Percentiles rank a stretch among this genome's conserved stretches.
phyloP scores from a whole-genome alignment of 2,113 vertebrate species.

The Phycodurus eques region DNA sequence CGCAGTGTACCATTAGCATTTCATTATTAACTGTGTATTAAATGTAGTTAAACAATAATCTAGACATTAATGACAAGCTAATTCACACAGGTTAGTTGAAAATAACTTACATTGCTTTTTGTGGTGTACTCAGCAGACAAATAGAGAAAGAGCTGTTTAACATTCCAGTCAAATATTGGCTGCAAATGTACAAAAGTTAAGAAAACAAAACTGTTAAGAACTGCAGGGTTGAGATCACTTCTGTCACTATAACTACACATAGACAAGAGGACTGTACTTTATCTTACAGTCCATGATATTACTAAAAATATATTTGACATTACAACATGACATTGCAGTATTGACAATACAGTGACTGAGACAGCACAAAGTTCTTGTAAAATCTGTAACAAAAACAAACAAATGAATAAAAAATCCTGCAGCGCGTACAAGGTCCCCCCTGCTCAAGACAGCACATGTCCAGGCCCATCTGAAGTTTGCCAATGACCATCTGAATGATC shows the following conservation, averaged over 20 bases:
- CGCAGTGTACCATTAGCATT: too few relatives aligned
- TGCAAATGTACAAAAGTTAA: slow-evolving; percentile 88
- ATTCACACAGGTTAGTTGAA: not conserved
- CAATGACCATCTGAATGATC: too few relatives aligned
- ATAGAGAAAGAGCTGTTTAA: slow-evolving; percentile 96
- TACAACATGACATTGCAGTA: not conserved
- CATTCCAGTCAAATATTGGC: slow-evolving; percentile 98
- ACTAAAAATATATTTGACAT: not conserved
- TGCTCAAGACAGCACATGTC: too few relatives aligned
- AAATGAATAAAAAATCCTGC: too few relatives aligned
- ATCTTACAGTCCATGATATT: not conserved
- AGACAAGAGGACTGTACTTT: not conserved
- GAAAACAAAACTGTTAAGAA: slow-evolving; percentile 46
- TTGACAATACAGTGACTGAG: not conserved
- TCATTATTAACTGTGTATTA: too few relatives aligned
- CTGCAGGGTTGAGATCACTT: not conserved
- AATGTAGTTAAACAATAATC: too few relatives aligned
- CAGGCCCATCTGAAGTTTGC: too few relatives aligned
- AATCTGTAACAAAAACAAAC: too few relatives aligned
- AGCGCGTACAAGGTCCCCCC: too few relatives aligned
- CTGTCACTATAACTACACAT: not conserved
- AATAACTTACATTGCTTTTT: slow-evolving; percentile 87
- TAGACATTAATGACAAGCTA: too few relatives aligned
- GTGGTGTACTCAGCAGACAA: slow-evolving; percentile 95
- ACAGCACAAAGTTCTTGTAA: not conserved